Percentiles rank a stretch among this genome's conserved stretches.
These are phyloP conservation scores for Myotis myotis DNA, from an alignment of 2,797 vertebrate species.

Conservation along the genomic window DNA sequence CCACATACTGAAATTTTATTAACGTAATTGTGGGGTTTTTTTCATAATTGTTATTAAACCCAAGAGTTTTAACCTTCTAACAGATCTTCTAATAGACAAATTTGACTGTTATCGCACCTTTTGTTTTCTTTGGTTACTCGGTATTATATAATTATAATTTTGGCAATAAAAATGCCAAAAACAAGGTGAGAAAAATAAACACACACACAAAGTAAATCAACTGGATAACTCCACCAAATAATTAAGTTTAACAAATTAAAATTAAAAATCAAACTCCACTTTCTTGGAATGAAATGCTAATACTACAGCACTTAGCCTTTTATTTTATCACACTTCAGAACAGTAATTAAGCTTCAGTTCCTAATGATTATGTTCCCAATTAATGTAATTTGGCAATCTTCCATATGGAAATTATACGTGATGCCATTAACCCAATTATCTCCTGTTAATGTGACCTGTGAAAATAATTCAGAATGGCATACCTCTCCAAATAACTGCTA, in stretches of 20 bases:
- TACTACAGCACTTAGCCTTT: conserved; percentile 7
- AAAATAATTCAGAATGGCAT: conserved; percentile 40
- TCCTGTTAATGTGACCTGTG: neutral
- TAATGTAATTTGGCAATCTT: conserved; percentile 18
- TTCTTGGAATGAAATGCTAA: neutral
- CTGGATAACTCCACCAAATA: neutral
- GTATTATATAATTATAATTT: neutral
- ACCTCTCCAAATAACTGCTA: neutral
- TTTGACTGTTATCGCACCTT: neutral
- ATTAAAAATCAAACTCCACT: neutral
- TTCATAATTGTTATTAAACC: neutral
- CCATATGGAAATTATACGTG: conserved; percentile 21
- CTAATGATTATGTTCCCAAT: conserved; percentile 14
- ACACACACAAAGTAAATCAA: neutral
- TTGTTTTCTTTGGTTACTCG: neutral
- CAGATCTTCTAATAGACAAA: neutral
- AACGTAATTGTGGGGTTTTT: neutral
- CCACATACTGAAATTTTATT: neutral
- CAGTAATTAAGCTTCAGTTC: conserved; percentile 22
- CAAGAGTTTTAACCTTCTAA: neutral
- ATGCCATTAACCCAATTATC: conserved; percentile 31
- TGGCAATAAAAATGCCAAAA: neutral
- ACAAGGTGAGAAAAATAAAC: neutral
- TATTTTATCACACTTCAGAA: conserved; percentile 40
- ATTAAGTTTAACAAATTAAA: neutral